Conservation (phyloP, 2,888 invertebrate species). For the Terebella lapidaria region DNA sequence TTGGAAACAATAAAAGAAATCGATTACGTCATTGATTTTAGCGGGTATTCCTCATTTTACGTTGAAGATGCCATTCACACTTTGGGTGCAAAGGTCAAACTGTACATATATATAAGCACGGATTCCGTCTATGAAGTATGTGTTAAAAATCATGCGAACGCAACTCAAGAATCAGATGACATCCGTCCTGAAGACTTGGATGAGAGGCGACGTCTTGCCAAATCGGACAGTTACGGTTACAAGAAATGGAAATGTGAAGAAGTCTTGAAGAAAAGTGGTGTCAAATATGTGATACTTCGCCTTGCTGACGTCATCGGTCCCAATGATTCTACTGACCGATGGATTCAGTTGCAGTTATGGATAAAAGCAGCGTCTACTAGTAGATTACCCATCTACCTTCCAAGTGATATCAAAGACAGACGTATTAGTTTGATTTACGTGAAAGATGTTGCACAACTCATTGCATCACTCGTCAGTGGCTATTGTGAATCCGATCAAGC, state of each 20-base stretch:
- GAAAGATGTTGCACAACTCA: conserved; percentile 49
- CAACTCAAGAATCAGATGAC: conserved; percentile 47
- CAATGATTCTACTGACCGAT: conserved; percentile 54
- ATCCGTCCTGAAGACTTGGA: conserved; percentile 41
- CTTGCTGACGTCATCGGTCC: conserved; percentile 55
- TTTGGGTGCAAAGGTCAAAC: conserved; percentile 38
- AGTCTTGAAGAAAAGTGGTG: conserved; percentile 25
- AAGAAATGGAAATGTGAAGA: conserved; percentile 54
- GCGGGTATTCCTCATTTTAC: conserved; percentile 48
- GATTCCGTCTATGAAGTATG: conserved; percentile 57
- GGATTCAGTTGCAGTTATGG: conserved; percentile 55
- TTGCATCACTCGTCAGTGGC: conserved; percentile 27
- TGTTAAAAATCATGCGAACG: conserved; percentile 26
- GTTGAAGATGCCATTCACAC: conserved; percentile 44
- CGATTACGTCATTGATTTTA: conserved; percentile 54
- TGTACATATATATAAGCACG: conserved; percentile 54
- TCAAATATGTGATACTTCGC: conserved; percentile 47
- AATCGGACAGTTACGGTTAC: conserved; percentile 52
- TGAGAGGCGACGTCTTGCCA: conserved; percentile 32
- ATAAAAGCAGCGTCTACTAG: conserved; percentile 39
- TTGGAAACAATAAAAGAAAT: conserved; percentile 30
- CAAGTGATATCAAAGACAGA: conserved; percentile 31
- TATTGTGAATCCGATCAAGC: background rate
- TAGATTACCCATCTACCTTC: conserved; percentile 37
- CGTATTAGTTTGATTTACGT: conserved; percentile 52